Percentiles rank a stretch among this genome's conserved stretches.
Conservation (phyloP, 2,888 invertebrate species). For the Pachycephus smyrnensis region DNA sequence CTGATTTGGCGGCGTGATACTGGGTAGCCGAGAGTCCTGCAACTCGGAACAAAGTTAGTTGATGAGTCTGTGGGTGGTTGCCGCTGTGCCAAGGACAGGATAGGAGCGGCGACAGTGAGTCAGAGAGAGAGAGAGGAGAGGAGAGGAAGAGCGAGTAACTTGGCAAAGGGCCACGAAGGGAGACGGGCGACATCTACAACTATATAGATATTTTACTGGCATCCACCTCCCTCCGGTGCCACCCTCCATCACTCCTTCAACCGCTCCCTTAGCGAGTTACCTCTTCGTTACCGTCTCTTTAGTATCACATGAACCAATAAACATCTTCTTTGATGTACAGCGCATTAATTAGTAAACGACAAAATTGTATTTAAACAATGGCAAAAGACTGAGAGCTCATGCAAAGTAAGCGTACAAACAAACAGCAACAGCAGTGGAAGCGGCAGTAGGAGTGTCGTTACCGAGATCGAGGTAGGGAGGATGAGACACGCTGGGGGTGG, state of each 20-base stretch:
- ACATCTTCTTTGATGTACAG: slow-evolving; percentile 71
- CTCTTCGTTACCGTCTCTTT: slow-evolving; percentile 69
- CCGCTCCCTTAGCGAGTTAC: slow-evolving; percentile 63
- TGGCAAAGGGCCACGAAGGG: not conserved
- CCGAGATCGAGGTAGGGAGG: slow-evolving; percentile 33
- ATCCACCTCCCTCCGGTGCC: slow-evolving; percentile 33
- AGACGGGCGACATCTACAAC: slow-evolving; percentile 28
- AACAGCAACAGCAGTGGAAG: slow-evolving; percentile 34
- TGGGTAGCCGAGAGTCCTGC: slow-evolving; percentile 52
- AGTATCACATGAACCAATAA: slow-evolving; percentile 69
- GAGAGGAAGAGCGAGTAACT: slow-evolving; percentile 28
- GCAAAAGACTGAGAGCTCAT: slow-evolving; percentile 49
- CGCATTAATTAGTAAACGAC: slow-evolving; percentile 74
- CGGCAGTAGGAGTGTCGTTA: slow-evolving; percentile 40
- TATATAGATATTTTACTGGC: slow-evolving; percentile 51
- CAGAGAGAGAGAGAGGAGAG: slow-evolving; percentile 27
- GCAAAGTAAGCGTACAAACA: slow-evolving; percentile 59
- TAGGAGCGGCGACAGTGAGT: slow-evolving; percentile 15
- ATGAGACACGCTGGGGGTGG: slow-evolving; percentile 20
- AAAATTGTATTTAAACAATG: slow-evolving; percentile 75
- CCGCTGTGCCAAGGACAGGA: slow-evolving; percentile 29
- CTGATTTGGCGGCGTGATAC: slow-evolving; percentile 59
- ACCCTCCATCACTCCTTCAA: slow-evolving; percentile 55
- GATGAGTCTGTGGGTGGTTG: slow-evolving; percentile 62
- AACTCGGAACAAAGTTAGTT: slow-evolving; percentile 64